A percentile compares a stretch with the other conserved stretches of the same genome.
Conservation (phyloP, 2,888 invertebrate species). For the Pandemis cinnamomeana region DNA sequence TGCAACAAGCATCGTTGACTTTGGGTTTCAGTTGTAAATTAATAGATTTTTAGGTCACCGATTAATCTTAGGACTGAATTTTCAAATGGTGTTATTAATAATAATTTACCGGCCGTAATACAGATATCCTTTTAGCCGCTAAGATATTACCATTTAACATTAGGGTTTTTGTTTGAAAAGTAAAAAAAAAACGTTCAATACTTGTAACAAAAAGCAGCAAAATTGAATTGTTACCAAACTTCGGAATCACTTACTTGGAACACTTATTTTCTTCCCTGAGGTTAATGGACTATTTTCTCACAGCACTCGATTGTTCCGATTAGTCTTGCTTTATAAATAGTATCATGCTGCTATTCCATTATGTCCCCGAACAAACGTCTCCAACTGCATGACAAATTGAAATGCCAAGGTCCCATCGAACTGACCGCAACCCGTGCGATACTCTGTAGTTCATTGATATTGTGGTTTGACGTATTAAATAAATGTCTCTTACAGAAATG, state of each 20-base stretch:
- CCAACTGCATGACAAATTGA: slow-evolving; percentile 47
- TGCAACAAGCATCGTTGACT: slow-evolving; percentile 9
- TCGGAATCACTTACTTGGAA: background rate
- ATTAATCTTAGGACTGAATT: background rate
- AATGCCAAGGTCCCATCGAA: slow-evolving; percentile 47
- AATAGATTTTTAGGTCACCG: background rate
- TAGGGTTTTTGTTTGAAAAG: too few relatives aligned
- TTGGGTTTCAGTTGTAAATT: background rate
- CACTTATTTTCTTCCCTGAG: slow-evolving; percentile 4
- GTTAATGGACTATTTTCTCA: slow-evolving; percentile 20
- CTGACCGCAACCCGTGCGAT: slow-evolving; percentile 22
- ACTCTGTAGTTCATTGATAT: slow-evolving; percentile 16
- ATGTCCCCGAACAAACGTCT: slow-evolving; percentile 41
- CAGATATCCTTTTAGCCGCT: too few relatives aligned
- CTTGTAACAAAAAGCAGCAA: too few relatives aligned
- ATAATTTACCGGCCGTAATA: too few relatives aligned
- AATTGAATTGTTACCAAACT: background rate
- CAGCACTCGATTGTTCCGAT: slow-evolving; percentile 28
- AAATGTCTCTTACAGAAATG: background rate
- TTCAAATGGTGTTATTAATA: too few relatives aligned
- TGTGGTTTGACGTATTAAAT: background rate
- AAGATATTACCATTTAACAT: too few relatives aligned
- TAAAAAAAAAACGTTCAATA: too few relatives aligned
- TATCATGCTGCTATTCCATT: slow-evolving; percentile 16
- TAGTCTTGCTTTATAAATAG: slow-evolving; percentile 36